These are phyloP conservation scores for Platichthys flesus DNA, from an alignment of 2,113 vertebrate genomes.

Conservation along the genomic window DNA sequence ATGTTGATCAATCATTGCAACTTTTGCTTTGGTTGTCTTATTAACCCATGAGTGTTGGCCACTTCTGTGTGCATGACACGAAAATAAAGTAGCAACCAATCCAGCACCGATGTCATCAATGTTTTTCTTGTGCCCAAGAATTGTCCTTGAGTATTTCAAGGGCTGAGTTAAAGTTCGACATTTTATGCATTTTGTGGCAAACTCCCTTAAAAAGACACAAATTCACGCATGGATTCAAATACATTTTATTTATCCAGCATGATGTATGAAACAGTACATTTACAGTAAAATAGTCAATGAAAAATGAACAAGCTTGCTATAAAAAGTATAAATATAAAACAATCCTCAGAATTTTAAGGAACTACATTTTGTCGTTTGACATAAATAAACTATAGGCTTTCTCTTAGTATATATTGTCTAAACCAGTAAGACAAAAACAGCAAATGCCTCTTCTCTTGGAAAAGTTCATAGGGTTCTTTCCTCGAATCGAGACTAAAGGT, in stretches of 20 bases:
- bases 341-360: conserved; percentile 73
- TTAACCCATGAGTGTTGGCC: too few species aligned
- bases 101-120: too few species aligned
- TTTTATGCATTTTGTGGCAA: neutral
- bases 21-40: too few species aligned
- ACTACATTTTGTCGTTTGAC: conserved; percentile 72
- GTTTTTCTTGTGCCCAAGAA: too few species aligned
- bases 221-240: conserved; percentile 53
- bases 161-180: neutral
- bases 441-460: conserved; percentile 64
- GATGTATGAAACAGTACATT: conserved; percentile 66
- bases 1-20: too few species aligned
- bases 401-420: conserved; percentile 76
- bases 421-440: conserved; percentile 83
- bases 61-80: too few species aligned
- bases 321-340: conserved; percentile 85
- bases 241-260: conserved; percentile 76
- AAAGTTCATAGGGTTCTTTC: conserved; percentile 67
- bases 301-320: conserved; percentile 78
- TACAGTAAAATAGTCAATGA: conserved; percentile 68
- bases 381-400: conserved; percentile 76
- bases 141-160: too few species aligned
- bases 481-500: conserved; percentile 56
- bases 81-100: too few species aligned
- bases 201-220: neutral